Percentiles rank a stretch among this genome's conserved stretches.
phyloP scores from a whole-genome alignment of 2,888 invertebrate species.

The Diloba caeruleocephala region DNA sequence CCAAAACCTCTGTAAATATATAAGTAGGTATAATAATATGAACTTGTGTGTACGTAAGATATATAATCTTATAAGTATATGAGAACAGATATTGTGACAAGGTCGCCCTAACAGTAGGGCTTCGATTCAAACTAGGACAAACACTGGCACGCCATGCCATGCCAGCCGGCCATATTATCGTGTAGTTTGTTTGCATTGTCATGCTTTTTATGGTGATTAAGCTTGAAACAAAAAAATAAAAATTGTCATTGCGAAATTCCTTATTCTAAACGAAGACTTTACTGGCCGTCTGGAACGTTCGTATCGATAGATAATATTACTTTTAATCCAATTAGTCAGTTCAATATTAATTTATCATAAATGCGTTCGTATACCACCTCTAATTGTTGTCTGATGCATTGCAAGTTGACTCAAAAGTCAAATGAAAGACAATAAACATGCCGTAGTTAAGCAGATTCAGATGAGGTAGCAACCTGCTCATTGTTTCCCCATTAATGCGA shows the following conservation, averaged over 20 bases:
- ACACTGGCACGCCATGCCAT: slow-evolving; percentile 41
- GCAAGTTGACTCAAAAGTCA: slow-evolving; percentile 1
- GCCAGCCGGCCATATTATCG: slow-evolving; percentile 27
- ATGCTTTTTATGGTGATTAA: slow-evolving; percentile 45
- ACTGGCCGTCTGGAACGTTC: slow-evolving; percentile 14
- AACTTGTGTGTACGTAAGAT: neutral
- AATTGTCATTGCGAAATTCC: slow-evolving; percentile 9
- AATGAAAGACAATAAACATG: slow-evolving; percentile 4
- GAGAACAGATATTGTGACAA: slow-evolving; percentile 53
- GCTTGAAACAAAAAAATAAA: slow-evolving; percentile 28
- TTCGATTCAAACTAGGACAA: slow-evolving; percentile 64
- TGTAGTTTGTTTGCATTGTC: slow-evolving; percentile 32
- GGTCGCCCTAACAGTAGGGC: slow-evolving; percentile 63
- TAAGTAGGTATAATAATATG: neutral
- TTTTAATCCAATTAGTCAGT: neutral
- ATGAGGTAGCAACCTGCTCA: neutral
- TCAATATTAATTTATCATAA: neutral
- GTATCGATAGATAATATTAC: neutral
- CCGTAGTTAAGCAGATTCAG: neutral
- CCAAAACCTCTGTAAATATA: slow-evolving; percentile 31
- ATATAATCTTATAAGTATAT: slow-evolving; percentile 2
- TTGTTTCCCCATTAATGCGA: slow-evolving; percentile 25
- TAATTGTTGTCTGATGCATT: slow-evolving; percentile 2
- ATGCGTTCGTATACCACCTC: neutral
- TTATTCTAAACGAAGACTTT: slow-evolving; percentile 18